A percentile compares a stretch with the other conserved stretches of the same genome.
Evolutionary conservation across 2,888 invertebrate species (phyloP).

Genomic region (Auanema sp.): DNA sequence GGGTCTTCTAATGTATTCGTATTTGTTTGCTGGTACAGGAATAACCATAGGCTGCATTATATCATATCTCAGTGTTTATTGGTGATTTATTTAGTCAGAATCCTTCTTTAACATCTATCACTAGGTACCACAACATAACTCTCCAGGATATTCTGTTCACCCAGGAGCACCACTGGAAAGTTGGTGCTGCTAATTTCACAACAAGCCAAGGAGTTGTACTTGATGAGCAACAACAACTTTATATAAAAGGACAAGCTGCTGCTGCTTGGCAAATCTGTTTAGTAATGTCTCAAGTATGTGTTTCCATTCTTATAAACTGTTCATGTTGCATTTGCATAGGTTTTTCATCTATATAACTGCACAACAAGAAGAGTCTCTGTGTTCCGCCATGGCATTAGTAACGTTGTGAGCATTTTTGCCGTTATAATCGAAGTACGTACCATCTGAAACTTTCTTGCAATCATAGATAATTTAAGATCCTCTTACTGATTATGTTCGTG

Average conservation of each 20-base stretch:
- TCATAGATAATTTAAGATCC: slow-evolving; percentile 34
- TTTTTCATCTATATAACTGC: slow-evolving; percentile 63
- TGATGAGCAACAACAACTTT: slow-evolving; percentile 50
- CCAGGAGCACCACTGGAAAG: slow-evolving; percentile 59
- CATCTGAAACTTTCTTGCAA: background rate
- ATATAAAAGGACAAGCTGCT: slow-evolving; percentile 60
- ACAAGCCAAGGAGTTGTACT: slow-evolving; percentile 37
- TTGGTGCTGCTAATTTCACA: slow-evolving; percentile 41
- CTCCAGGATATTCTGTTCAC: slow-evolving; percentile 58
- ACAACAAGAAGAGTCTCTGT: slow-evolving; percentile 62
- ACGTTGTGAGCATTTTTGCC: slow-evolving; percentile 60
- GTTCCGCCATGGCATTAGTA: slow-evolving; percentile 60
- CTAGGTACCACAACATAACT: slow-evolving; percentile 54
- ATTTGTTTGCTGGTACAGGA: slow-evolving; percentile 56
- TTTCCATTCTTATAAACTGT: background rate
- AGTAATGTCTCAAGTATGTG: slow-evolving; percentile 55
- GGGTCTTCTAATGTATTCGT: slow-evolving; percentile 55
- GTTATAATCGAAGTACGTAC: slow-evolving; percentile 54
- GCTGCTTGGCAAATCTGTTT: slow-evolving; percentile 63
- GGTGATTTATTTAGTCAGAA: too few species aligned
- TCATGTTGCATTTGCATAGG: slow-evolving; percentile 25
- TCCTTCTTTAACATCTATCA: background rate
- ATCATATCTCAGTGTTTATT: slow-evolving; percentile 59
- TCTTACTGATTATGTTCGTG: slow-evolving; percentile 59
- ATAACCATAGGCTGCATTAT: slow-evolving; percentile 60